Conservation (phyloP, 2,113 vertebrate species). For the Chionis minor region DNA sequence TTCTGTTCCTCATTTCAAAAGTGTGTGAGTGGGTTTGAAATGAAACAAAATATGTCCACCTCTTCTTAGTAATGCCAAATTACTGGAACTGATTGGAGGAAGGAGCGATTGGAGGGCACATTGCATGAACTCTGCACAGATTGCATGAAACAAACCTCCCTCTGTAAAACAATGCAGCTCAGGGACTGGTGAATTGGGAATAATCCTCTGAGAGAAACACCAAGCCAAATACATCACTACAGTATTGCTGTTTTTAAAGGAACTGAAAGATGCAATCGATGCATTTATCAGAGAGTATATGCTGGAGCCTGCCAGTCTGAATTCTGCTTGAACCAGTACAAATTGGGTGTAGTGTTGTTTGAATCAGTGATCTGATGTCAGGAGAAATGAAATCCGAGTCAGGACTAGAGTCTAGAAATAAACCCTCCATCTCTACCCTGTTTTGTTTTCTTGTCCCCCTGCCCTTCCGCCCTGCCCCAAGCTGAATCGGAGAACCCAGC, state of each 20-base stretch:
- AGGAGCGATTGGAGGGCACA: background rate
- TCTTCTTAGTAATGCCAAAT: slow-evolving; percentile 17
- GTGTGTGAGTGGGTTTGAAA: slow-evolving; percentile 49
- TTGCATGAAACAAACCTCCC: background rate
- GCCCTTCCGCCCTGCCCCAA: background rate
- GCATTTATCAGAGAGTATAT: background rate
- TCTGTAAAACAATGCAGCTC: background rate
- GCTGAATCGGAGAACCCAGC: background rate
- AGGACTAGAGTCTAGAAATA: background rate
- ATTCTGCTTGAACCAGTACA: background rate
- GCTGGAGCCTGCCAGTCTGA: background rate
- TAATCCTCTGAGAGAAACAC: background rate
- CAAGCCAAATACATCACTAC: background rate
- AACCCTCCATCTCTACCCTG: background rate
- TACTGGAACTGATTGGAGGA: slow-evolving; percentile 13
- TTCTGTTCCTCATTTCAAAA: slow-evolving; percentile 51
- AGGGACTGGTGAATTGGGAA: background rate
- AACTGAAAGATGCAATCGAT: background rate
- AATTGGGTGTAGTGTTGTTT: background rate
- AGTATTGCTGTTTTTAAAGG: background rate
- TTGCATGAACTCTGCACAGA: background rate
- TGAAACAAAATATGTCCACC: slow-evolving; percentile 47
- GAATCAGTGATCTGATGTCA: background rate
- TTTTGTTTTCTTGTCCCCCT: background rate
- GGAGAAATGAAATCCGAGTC: background rate